A percentile compares a stretch with the other conserved stretches of the same genome.
Conservation (phyloP, 2,797 vertebrate genomes). For the Poecilia picta region DNA sequence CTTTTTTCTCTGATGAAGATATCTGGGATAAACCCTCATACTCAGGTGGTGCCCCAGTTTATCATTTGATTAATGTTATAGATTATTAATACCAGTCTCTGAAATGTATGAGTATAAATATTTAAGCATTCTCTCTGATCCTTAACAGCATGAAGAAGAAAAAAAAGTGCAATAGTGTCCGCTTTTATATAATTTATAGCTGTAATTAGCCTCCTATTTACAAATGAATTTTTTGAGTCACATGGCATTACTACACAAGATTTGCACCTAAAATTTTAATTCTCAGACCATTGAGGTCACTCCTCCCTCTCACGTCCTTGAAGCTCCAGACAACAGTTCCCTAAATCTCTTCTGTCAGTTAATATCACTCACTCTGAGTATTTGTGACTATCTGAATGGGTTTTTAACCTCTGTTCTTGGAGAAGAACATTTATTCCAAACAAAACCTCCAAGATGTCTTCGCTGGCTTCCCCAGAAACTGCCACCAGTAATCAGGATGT, state of each 20-base stretch:
- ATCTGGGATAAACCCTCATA: background rate
- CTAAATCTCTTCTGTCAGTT: constrained; percentile 44
- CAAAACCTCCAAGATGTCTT: constrained; percentile 62
- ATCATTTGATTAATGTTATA: constrained; percentile 9
- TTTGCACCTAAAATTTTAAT: constrained; percentile 19
- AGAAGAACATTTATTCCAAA: constrained; percentile 60
- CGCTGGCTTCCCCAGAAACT: constrained; percentile 53
- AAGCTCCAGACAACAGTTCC: background rate
- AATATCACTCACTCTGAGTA: constrained; percentile 43
- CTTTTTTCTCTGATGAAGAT: background rate
- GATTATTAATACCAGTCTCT: constrained; percentile 3
- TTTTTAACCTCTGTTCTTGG: constrained; percentile 71
- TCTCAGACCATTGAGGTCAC: constrained; percentile 22
- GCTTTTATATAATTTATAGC: background rate
- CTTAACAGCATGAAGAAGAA: background rate
- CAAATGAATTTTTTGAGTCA: background rate
- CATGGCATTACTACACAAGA: constrained; percentile 1
- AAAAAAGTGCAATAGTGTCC: background rate
- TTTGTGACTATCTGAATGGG: constrained; percentile 57
- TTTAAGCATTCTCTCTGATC: background rate
- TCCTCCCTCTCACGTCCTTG: constrained; percentile 3
- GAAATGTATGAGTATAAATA: background rate
- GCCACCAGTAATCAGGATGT: constrained; percentile 72
- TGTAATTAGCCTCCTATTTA: background rate
- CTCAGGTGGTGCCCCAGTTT: constrained; percentile 1